Conservation (phyloP, 2,888 invertebrate genomes). For the Campoplex capitator region DNA sequence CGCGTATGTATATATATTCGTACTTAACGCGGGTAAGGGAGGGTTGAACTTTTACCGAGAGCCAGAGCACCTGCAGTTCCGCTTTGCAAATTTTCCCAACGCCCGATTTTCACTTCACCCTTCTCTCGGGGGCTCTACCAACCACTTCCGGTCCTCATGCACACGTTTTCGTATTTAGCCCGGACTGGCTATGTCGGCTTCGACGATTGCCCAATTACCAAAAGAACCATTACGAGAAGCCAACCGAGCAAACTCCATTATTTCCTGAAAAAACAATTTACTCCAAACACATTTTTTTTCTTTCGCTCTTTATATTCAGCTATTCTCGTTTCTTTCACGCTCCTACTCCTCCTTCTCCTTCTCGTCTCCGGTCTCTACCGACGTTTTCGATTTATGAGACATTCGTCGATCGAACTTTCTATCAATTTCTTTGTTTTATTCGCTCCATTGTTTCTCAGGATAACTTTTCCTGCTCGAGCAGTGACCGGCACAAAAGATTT, state of each 20-base stretch:
- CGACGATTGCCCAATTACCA: constrained; percentile 63
- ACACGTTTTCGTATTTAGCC: constrained; percentile 38
- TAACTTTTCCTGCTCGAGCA: background rate
- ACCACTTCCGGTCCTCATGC: constrained; percentile 59
- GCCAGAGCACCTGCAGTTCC: constrained; percentile 64
- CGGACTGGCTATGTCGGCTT: constrained; percentile 31
- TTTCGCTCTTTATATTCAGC: constrained; percentile 12
- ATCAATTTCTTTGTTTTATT: background rate
- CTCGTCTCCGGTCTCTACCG: background rate
- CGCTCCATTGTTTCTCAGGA: constrained; percentile 15
- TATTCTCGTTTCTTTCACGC: background rate
- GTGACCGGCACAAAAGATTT: background rate
- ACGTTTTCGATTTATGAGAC: constrained; percentile 48
- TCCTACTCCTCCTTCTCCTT: background rate
- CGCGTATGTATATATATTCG: background rate
- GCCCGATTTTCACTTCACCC: constrained; percentile 37
- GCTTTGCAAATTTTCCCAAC: constrained; percentile 65
- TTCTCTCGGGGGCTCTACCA: background rate
- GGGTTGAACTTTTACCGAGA: constrained; percentile 53
- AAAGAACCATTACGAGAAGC: constrained; percentile 6
- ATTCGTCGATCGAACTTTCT: constrained; percentile 17
- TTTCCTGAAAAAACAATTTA: constrained; percentile 52
- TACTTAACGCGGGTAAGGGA: background rate
- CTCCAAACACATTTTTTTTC: constrained; percentile 43
- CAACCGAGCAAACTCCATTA: constrained; percentile 37